Evolutionary conservation across 2,797 vertebrate species (phyloP), one percentile per base, ranked within the genome.

Genomic region (Naso thynnoides): DNA sequence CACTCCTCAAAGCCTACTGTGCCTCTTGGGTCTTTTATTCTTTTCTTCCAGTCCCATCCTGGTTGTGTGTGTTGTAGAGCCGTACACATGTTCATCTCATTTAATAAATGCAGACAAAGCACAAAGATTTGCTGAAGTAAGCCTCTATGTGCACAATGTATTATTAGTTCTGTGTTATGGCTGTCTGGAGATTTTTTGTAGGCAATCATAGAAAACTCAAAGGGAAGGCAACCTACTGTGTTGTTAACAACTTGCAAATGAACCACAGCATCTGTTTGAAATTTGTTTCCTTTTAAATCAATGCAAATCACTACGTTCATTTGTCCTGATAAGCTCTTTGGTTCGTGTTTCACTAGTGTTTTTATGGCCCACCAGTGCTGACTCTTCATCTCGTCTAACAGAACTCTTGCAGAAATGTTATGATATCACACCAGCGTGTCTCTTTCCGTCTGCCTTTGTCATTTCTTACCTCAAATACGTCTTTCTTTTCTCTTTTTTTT

Each of bases 401-500:
- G 0, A 36, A 31, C 31, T 53, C 70, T 29, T 63, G 33, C 33
- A 76, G 27, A 83, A 76, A 83, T 63, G 47, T 41, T 44, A 75
- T 85, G 79, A 84, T 83, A 82, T 87, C 82, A 83, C 71, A 64
- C 24, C 61, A 31, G 66, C 6, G 23, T 58, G 57, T 56, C 70
- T 79, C 44, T 62, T 49, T 71, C 79, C 84, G 73, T 90, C 87
- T 89, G 87, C 83, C 65, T 80, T 86, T 81, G 81, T 87, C 81
- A 48, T 89, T 81, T 67, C 33, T 88, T 66, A 76, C 73, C 70
- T 76, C 78, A 71, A 65, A 21, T 33, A 9, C 33, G 8, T 36
- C 33, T 36, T 36, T 36, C 18, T 58, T 39, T 57, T 71, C 5
- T 59, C 11, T 29, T 47, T 48, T 52, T 69, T 76, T 85, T 63